A percentile compares a stretch with the other conserved stretches of the same genome.
Conservation (phyloP, 2,113 vertebrate genomes). For the Mirounga angustirostris region DNA sequence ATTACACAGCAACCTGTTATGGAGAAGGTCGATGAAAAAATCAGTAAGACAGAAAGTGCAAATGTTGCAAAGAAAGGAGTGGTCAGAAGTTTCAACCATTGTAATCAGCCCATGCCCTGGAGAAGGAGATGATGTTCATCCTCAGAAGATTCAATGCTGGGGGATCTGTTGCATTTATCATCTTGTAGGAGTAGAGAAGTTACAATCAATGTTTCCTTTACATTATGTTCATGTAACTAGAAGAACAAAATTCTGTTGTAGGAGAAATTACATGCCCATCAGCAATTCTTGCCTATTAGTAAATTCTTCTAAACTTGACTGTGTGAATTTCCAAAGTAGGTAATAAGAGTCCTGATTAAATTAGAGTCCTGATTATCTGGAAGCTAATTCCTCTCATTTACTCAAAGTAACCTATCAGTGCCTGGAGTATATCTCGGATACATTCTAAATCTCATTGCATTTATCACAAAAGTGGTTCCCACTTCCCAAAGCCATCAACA, state of each 20-base stretch:
- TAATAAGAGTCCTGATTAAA: not conserved
- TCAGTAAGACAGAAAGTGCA: not conserved
- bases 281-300: not conserved
- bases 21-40: not conserved
- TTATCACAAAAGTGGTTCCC: not conserved
- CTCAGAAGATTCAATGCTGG: not conserved
- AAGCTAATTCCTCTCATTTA: not conserved
- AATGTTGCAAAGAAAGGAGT: not conserved
- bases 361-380: not conserved
- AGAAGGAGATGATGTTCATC: not conserved
- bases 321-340: slow-evolving; percentile 42
- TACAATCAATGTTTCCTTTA: not conserved
- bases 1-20: not conserved
- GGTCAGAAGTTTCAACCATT: not conserved
- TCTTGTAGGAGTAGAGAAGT: not conserved
- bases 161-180: not conserved
- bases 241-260: not conserved
- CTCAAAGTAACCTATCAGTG: not conserved
- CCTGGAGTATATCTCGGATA: not conserved
- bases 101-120: not conserved
- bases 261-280: not conserved
- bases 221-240: not conserved
- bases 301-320: slow-evolving; percentile 15
- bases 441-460: not conserved
- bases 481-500: not conserved